Percentiles rank a stretch among this genome's conserved stretches.
Conservation (phyloP, 2,888 invertebrate genomes). For the Tridacna crocea region DNA sequence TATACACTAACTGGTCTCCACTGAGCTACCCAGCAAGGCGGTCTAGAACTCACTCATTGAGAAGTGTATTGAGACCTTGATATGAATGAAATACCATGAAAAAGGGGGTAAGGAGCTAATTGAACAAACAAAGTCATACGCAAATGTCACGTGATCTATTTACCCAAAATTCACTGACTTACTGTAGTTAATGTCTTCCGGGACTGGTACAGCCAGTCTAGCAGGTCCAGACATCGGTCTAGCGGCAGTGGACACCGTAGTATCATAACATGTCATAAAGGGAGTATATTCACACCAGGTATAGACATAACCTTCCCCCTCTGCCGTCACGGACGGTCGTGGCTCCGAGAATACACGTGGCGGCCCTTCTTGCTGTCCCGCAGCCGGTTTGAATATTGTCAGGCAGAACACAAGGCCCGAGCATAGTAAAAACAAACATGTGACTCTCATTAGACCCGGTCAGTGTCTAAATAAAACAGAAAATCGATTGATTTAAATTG, state of each 20-base stretch:
- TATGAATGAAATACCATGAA: too few relatives aligned
- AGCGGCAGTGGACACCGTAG: constrained; percentile 13
- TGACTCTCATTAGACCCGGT: constrained; percentile 3
- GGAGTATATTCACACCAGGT: constrained; percentile 21
- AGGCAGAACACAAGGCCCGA: not conserved
- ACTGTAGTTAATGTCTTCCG: constrained; percentile 5
- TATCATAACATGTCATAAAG: constrained; percentile 13
- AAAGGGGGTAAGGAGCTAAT: too few relatives aligned
- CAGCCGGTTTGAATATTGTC: not conserved
- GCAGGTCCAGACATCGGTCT: not conserved
- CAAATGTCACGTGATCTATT: too few relatives aligned
- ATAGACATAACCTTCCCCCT: constrained; percentile 4
- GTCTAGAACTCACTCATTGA: too few relatives aligned
- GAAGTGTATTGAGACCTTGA: too few relatives aligned
- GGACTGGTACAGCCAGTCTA: constrained; percentile 4
- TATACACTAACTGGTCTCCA: too few relatives aligned
- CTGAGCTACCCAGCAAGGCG: too few relatives aligned
- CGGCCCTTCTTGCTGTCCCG: constrained; percentile 10
- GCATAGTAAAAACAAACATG: not conserved
- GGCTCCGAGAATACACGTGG: not conserved
- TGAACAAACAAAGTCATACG: too few relatives aligned
- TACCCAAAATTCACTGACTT: too few relatives aligned
- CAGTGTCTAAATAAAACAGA: too few relatives aligned
- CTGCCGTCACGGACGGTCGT: constrained; percentile 15
- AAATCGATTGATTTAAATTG: too few relatives aligned